Conservation (phyloP, 1,140 invertebrate species). For the Halictus rubicundus region DNA sequence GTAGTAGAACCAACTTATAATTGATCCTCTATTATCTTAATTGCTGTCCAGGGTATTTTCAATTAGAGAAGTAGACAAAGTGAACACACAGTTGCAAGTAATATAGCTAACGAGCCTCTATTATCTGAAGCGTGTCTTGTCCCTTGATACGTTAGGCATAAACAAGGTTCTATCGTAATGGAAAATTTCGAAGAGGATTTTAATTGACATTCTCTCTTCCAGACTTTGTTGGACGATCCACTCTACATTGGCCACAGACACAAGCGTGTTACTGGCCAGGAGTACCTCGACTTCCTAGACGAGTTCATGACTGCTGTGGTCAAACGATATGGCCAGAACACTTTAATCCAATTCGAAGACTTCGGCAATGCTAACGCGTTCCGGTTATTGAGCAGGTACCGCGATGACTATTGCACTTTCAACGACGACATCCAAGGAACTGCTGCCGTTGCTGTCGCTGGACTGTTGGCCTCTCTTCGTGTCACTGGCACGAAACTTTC, state of each 20-base stretch:
- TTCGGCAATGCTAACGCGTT: slow-evolving; percentile 96
- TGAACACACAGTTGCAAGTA: no score
- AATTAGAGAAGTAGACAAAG: no score
- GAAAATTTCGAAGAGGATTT: not conserved
- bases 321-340: slow-evolving; percentile 90
- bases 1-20: no score
- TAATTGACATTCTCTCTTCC: slow-evolving; percentile 48
- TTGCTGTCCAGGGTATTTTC: no score
- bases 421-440: slow-evolving; percentile 98
- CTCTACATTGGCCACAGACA: slow-evolving; percentile 96
- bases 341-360: slow-evolving; percentile 96
- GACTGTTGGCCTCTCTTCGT: slow-evolving; percentile 90
- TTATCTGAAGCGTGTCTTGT: no score
- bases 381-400: slow-evolving; percentile 91
- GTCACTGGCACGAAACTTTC: slow-evolving; percentile 89
- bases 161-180: not conserved
- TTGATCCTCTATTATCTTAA: not conserved
- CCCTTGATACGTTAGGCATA: no score
- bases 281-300: slow-evolving; percentile 96
- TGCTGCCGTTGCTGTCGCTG: slow-evolving; percentile 94
- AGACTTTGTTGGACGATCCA: slow-evolving; percentile 91
- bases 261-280: slow-evolving; percentile 88
- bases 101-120: no score
- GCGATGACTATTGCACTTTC: slow-evolving; percentile 93
- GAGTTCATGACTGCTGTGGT: slow-evolving; percentile 98